Percentiles rank a stretch among this genome's conserved stretches.
phyloP scores from a whole-genome alignment of 2,113 vertebrate genomes.

The Peromyscus leucopus region DNA sequence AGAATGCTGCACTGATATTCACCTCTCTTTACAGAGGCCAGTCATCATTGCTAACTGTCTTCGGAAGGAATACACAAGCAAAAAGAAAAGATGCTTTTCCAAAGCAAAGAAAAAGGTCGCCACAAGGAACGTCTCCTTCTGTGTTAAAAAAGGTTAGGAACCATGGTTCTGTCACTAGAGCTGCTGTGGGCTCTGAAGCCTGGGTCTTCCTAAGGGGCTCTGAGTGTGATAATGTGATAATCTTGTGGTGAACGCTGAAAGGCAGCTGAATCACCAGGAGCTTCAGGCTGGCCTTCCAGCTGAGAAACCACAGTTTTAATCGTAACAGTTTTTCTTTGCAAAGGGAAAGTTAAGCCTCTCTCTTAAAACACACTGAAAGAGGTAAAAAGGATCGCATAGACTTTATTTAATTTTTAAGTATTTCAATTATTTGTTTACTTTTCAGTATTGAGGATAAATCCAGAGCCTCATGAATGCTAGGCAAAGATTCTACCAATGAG shows the following conservation, averaged over 20 bases:
- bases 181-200: neutral
- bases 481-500: neutral
- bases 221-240: no score
- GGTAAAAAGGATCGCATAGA: neutral
- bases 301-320: neutral
- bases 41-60: conserved; percentile 90
- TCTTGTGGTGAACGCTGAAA: neutral
- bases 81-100: conserved; percentile 85
- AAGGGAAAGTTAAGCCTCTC: neutral
- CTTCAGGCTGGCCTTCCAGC: rapidly evolving
- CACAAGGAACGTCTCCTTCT: conserved; percentile 93
- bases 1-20: neutral
- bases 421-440: neutral
- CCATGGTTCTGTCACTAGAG: neutral
- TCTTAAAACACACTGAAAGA: neutral
- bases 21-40: conserved; percentile 86
- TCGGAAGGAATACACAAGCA: conserved; percentile 91
- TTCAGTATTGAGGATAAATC: neutral
- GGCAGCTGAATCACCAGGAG: neutral
- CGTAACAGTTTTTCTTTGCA: neutral
- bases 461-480: neutral
- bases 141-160: conserved; percentile 93
- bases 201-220: neutral
- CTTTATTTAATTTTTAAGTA: neutral
- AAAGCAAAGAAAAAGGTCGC: conserved; percentile 90